Conservation (phyloP, 2,113 vertebrate genomes). For the Plotosus lineatus region DNA sequence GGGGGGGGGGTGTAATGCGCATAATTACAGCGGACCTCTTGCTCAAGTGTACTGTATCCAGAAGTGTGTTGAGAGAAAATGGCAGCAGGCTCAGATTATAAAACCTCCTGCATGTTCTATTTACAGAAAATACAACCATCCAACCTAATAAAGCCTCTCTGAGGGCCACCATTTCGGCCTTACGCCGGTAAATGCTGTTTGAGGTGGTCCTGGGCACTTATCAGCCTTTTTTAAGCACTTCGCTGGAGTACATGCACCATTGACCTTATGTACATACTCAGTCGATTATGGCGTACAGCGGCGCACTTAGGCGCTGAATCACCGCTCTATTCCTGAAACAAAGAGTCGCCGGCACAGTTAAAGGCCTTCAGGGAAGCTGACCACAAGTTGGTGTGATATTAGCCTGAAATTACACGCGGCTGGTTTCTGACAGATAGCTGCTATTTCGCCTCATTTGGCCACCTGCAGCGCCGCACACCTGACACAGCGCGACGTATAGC, state of each 20-base stretch:
- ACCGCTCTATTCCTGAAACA: neutral
- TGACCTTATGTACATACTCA: conserved; percentile 14
- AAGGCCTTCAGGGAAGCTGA: conserved; percentile 22
- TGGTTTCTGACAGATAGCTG: conserved; percentile 47
- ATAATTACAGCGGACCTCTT: too few relatives aligned
- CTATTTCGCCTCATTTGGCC: conserved; percentile 44
- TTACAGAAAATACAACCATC: neutral
- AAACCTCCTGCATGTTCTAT: neutral
- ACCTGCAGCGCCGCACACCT: conserved; percentile 24
- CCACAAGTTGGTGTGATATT: conserved; percentile 41
- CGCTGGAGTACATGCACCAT: neutral
- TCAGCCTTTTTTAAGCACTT: conserved; percentile 20
- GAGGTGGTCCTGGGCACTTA: conserved; percentile 17
- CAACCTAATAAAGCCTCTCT: conserved; percentile 7
- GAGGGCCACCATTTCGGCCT: neutral
- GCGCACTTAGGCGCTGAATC: neutral
- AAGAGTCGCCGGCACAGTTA: conserved; percentile 32
- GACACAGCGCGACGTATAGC: conserved; percentile 25
- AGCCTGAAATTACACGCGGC: conserved; percentile 24
- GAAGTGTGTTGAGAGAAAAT: neutral
- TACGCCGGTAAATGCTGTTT: conserved; percentile 20
- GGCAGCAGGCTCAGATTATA: conserved; percentile 1
- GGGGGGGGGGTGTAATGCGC: too few relatives aligned
- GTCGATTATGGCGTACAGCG: neutral
- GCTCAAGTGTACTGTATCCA: neutral